Evolutionary conservation across 2,797 vertebrate species (phyloP), one percentile per base, ranked within the genome.

Genomic region (Phoxinus dragarum): DNA sequence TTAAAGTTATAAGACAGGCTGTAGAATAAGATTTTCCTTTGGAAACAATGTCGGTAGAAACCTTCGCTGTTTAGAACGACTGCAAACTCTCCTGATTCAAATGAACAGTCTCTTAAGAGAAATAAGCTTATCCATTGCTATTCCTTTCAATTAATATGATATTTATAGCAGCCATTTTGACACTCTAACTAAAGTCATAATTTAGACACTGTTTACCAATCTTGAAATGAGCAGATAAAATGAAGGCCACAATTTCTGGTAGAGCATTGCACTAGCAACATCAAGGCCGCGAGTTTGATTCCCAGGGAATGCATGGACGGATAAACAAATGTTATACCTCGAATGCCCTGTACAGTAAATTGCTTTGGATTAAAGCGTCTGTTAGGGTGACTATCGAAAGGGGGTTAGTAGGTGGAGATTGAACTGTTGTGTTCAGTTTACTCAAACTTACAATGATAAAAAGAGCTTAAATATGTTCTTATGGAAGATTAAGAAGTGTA

Each of bases 81-180:
- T 80, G 21, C 36, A 73, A 49, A 47, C 19, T 38, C 71, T 36
- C 14, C 19, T 72, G 19, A 47, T 54, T 36, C 61, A 49, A 49
- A 73, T 69, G 9, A 81, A 34, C 54, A 71, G 21, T 21, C 52
- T 52, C 31, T n/a, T 4, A 52, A 75, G 44, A 23, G 10, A 72
- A 69, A 23, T 14, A 76, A 54, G 67, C 34, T 47, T 49, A 36
- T 69, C 7, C 7, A 21, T 31, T 21, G 16, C 42, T 40, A 78
- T 84, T 80, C 31, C n/a, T 80, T 69, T 80, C 36, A 61, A 56
- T 69, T 78, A 44, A 64, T 64, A 73, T 78, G 69, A 38, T 38
- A 80, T 66, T 66, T 8, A 82, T 59, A 34, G 42, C 42, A 42
- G 40, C 16, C 6, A 52, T 11, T 61, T 40, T 83, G 40, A 23